Percentiles rank a stretch among this genome's conserved stretches.
Conservation (phyloP, 2,888 invertebrate species). For the Prosapia bicincta region DNA sequence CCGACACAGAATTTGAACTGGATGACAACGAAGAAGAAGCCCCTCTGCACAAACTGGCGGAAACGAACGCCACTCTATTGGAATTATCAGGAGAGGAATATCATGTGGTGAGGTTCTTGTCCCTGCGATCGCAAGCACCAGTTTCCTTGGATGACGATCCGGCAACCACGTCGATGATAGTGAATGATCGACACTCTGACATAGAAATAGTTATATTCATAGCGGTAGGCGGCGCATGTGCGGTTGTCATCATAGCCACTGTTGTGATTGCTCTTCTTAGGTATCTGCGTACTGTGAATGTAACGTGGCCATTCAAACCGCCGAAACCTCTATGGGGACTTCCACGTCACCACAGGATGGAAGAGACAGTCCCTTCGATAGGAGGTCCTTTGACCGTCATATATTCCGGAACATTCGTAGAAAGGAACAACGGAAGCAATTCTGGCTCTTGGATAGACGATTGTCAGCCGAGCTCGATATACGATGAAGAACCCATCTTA, state of each 20-base stretch:
- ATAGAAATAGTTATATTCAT: slow-evolving; percentile 41
- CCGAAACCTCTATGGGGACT: slow-evolving; percentile 34
- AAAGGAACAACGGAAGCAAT: slow-evolving; percentile 35
- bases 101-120: slow-evolving; percentile 41
- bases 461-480: slow-evolving; percentile 27
- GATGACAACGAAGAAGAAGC: slow-evolving; percentile 40
- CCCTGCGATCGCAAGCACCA: slow-evolving; percentile 38
- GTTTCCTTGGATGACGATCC: slow-evolving; percentile 37
- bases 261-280: slow-evolving; percentile 37
- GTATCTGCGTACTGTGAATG: slow-evolving; percentile 32
- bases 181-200: slow-evolving; percentile 40
- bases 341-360: slow-evolving; percentile 38
- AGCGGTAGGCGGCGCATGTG: slow-evolving; percentile 39
- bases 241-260: slow-evolving; percentile 35
- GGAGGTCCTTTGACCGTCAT: slow-evolving; percentile 41
- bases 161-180: slow-evolving; percentile 33
- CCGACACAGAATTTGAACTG: slow-evolving; percentile 37
- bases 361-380: slow-evolving; percentile 31
- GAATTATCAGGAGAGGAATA: slow-evolving; percentile 44
- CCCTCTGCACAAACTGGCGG: slow-evolving; percentile 41
- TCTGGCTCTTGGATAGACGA: slow-evolving; percentile 38
- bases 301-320: slow-evolving; percentile 40
- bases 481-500: slow-evolving; percentile 25
- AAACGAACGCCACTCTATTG: slow-evolving; percentile 43
- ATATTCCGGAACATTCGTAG: slow-evolving; percentile 42